Conservation (phyloP, 2,113 vertebrate species). For the Triplophysa siluroides region DNA sequence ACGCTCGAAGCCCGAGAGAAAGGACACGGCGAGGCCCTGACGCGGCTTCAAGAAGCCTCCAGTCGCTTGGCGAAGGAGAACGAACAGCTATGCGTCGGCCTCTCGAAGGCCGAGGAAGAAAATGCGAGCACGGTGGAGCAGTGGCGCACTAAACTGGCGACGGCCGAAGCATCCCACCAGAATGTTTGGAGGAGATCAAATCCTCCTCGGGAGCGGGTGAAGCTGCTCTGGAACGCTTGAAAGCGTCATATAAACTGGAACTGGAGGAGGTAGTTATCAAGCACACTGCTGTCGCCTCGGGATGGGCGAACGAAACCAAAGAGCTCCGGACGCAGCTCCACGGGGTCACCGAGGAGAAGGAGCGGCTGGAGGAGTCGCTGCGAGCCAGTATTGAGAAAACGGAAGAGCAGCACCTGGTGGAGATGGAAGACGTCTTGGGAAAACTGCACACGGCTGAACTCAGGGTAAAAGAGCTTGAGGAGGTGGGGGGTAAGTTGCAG, state of each 20-base stretch:
- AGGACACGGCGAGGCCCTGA: conserved; percentile 73
- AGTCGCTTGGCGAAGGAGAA: conserved; percentile 84
- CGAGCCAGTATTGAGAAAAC: conserved; percentile 80
- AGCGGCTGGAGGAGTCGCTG: conserved; percentile 80
- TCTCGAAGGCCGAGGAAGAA: conserved; percentile 85
- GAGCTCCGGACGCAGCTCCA: conserved; percentile 73
- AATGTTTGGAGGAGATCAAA: conserved; percentile 90
- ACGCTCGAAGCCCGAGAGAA: conserved; percentile 78
- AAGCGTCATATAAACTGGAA: conserved; percentile 76
- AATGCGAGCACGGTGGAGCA: conserved; percentile 77
- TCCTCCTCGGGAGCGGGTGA: conserved; percentile 80
- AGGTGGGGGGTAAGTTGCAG: conserved; percentile 72
- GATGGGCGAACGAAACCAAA: conserved; percentile 73
- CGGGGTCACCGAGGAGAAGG: conserved; percentile 81
- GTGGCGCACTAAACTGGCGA: conserved; percentile 87
- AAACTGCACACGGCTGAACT: conserved; percentile 89
- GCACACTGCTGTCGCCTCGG: conserved; percentile 71
- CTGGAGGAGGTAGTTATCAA: conserved; percentile 72
- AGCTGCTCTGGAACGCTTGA: conserved; percentile 79
- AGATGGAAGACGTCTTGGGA: conserved; percentile 93
- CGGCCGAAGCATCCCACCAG: conserved; percentile 83
- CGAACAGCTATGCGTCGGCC: conserved; percentile 80
- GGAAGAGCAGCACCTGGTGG: conserved; percentile 95
- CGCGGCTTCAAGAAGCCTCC: conserved; percentile 73
- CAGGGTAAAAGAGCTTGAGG: conserved; percentile 90